Evolutionary conservation across 2,888 invertebrate species (phyloP), one percentile per base, ranked within the genome.

Genomic region (Diploptera punctata): DNA sequence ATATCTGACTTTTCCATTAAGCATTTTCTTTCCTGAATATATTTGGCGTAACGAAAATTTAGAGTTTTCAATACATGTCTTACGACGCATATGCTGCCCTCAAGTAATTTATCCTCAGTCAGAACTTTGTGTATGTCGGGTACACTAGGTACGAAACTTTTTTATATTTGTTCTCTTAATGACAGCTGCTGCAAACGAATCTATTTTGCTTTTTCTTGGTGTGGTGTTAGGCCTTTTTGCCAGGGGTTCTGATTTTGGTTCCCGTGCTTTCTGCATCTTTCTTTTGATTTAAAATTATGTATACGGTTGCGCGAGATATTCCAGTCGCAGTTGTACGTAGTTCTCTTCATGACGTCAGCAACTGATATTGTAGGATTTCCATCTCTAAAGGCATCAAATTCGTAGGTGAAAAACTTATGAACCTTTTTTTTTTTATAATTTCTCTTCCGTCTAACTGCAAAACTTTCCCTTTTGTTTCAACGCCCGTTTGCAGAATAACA

Each of bases 291-390:
- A 29, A 29, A 26, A 60, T 60, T 29, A 26, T 60, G 18, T 60
- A 29, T 29, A 60, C 60, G 29, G 29, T 29, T 60, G 60, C 60
- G 29, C 60, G 60, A 18, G 60, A 29, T 29, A 60, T 29, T 60
- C 29, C 60, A 29, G 60, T 60, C 29, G 60, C 60, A 29, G 60
- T 29, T 29, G 60, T 33, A 33, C 10, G 33, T 29, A 13, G 60
- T 29, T 60, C 31, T 26, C 29, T 29, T 29, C 26, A 29, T 29
- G 26, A 21, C 21, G 29, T 60, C 60, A 29, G 26, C 60, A 29
- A 60, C 60, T 29, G 60, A 60, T 60, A 60, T 60, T 60, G 29
- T 60, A 60, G 29, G n/a, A 2, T 29, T 60, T 26, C 1, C 60
- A 3, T 19, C n/a, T 60, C 3, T 60, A 7, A 29, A 60, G 16